These are phyloP conservation scores for Drosophila infuscata DNA, from an alignment of 2,888 invertebrate genomes.

Conservation along the genomic window DNA sequence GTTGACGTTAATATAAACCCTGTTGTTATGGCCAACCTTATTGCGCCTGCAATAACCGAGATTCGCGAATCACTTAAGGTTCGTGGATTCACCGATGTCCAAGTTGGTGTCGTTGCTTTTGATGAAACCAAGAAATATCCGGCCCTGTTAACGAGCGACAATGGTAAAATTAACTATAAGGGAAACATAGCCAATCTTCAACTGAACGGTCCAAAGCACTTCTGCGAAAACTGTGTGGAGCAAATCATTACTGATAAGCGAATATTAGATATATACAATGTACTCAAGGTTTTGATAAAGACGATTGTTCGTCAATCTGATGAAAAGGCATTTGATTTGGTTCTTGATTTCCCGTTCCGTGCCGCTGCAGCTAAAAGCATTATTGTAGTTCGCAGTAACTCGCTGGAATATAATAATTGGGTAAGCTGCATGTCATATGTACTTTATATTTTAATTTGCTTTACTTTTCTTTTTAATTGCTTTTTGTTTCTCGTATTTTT, in stretches of 20 bases:
- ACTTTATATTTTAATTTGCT: not conserved
- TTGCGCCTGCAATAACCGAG: slow-evolving; percentile 78
- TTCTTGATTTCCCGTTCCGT: slow-evolving; percentile 90
- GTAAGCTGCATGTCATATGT: slow-evolving; percentile 52
- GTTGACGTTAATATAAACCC: slow-evolving; percentile 87
- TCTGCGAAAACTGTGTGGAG: slow-evolving; percentile 67
- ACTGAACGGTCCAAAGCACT: slow-evolving; percentile 81
- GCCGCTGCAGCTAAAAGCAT: slow-evolving; percentile 91
- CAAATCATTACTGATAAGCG: slow-evolving; percentile 70
- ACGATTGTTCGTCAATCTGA: slow-evolving; percentile 85
- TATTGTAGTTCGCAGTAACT: slow-evolving; percentile 88
- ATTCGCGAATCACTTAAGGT: slow-evolving; percentile 80
- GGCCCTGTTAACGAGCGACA: slow-evolving; percentile 87
- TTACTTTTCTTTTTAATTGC: no score
- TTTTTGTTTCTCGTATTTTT: not conserved
- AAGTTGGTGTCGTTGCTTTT: slow-evolving; percentile 87
- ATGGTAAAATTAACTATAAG: slow-evolving; percentile 86
- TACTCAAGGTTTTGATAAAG: slow-evolving; percentile 64
- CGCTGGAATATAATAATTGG: slow-evolving; percentile 86
- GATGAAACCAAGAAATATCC: slow-evolving; percentile 87
- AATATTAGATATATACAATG: slow-evolving; percentile 73
- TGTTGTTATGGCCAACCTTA: slow-evolving; percentile 84
- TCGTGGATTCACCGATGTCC: slow-evolving; percentile 86
- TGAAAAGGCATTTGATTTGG: slow-evolving; percentile 88
- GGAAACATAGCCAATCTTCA: slow-evolving; percentile 84